A percentile compares a stretch with the other conserved stretches of the same genome.
Conservation (phyloP, 2,888 invertebrate genomes). For the Ornithoptera alexandrae region DNA sequence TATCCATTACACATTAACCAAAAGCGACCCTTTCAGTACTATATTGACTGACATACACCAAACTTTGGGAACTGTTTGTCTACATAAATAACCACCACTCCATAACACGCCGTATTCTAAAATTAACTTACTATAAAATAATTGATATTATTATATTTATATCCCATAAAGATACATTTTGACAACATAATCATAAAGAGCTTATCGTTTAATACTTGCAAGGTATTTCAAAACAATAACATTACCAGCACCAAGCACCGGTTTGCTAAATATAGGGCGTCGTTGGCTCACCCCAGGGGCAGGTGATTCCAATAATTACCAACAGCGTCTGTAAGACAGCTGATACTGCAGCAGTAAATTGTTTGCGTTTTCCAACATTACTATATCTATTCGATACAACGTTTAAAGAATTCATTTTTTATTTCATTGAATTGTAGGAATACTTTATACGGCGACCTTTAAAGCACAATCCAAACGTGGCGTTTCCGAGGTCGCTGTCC, state of each 20-base stretch:
- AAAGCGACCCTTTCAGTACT: no score
- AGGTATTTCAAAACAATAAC: slow-evolving; percentile 21
- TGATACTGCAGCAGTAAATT: slow-evolving; percentile 12
- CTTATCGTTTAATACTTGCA: not conserved
- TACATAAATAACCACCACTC: no score
- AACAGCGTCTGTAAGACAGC: slow-evolving; percentile 17
- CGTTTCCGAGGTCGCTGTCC: slow-evolving; percentile 21
- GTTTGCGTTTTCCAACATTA: not conserved
- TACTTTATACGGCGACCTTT: slow-evolving; percentile 20
- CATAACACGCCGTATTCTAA: no score
- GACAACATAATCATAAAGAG: no score
- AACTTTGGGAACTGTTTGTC: no score
- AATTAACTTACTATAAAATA: not conserved
- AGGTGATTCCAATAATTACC: slow-evolving; percentile 22
- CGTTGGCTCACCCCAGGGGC: slow-evolving; percentile 12
- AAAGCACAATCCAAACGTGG: not conserved
- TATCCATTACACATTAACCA: no score
- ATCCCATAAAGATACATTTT: not conserved
- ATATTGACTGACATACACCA: no score
- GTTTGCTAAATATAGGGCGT: slow-evolving; percentile 26
- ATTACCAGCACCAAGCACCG: slow-evolving; percentile 8
- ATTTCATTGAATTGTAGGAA: not conserved
- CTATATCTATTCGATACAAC: not conserved
- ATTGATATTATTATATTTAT: not conserved
- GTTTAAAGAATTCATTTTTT: not conserved